Percentiles rank a stretch among this genome's conserved stretches.
Evolutionary conservation across 2,797 vertebrate genomes (phyloP).

Genomic region (Bucorvus abyssinicus): DNA sequence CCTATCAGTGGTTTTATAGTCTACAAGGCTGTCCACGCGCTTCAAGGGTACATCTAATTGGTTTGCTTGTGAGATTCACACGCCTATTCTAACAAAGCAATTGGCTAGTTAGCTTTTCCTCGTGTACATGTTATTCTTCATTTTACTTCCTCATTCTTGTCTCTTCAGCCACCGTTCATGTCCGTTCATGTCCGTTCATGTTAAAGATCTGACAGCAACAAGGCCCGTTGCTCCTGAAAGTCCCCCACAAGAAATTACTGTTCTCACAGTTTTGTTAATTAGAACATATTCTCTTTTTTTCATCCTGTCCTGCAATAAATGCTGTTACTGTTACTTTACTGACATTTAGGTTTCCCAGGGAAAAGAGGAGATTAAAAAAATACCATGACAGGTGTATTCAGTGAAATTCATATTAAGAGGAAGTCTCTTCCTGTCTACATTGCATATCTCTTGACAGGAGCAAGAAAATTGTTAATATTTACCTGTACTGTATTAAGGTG

Average conservation of each 20-base stretch:
- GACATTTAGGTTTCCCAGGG: neutral
- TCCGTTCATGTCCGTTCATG: no score
- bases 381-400: neutral
- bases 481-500: neutral
- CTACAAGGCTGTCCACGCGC: no score
- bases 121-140: no score
- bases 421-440: neutral
- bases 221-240: no score
- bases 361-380: neutral
- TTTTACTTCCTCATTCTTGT: no score
- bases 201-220: no score
- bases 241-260: neutral
- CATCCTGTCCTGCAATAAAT: constrained; percentile 50
- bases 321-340: neutral
- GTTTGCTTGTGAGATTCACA: no score
- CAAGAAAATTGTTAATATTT: neutral
- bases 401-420: neutral
- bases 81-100: no score
- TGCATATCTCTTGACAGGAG: neutral
- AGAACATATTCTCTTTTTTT: constrained; percentile 69
- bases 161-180: no score
- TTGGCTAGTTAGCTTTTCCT: no score
- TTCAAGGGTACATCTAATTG: no score
- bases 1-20: no score
- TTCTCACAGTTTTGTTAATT: constrained; percentile 41